Percentiles rank a stretch among this genome's conserved stretches.
Evolutionary conservation across 2,113 vertebrate species (phyloP).

Genomic region (Neodontobutis hainanensis): DNA sequence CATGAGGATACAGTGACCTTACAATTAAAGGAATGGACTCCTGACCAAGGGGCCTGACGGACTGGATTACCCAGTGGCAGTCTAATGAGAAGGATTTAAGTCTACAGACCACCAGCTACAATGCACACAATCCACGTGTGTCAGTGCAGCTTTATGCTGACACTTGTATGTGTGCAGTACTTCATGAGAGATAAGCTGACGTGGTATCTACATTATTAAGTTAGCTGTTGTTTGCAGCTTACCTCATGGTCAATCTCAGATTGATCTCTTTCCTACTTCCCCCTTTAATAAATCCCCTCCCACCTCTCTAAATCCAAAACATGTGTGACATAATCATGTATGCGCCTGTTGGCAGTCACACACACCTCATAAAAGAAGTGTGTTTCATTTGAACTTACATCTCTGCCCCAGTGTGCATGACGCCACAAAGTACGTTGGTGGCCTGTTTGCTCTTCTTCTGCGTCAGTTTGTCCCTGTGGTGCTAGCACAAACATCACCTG

Average conservation of each 20-base stretch:
- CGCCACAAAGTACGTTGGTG: no score
- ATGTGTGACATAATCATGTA: background rate
- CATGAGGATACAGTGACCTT: slow-evolving; percentile 43
- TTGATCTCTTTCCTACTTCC: slow-evolving; percentile 1
- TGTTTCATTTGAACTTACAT: no score
- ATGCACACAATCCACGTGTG: slow-evolving; percentile 2
- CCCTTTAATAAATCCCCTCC: slow-evolving; percentile 26
- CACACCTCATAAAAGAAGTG: no score
- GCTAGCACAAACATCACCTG: no score
- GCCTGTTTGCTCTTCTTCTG: no score
- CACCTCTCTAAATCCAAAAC: slow-evolving; percentile 19
- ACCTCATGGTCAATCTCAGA: slow-evolving; percentile 1
- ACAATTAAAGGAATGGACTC: slow-evolving; percentile 41
- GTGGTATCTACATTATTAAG: slow-evolving; percentile 1
- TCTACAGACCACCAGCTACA: slow-evolving; percentile 1
- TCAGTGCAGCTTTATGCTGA: background rate
- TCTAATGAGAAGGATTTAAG: slow-evolving; percentile 43
- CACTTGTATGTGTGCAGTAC: background rate
- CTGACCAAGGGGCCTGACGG: slow-evolving; percentile 27
- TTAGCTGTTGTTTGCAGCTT: slow-evolving; percentile 7
- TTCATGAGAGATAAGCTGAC: background rate
- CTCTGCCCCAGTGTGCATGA: no score
- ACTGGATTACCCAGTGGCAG: slow-evolving; percentile 20
- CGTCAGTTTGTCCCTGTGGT: no score
- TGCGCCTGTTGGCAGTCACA: no score